These are phyloP conservation scores for Halcyon chelicuti DNA, from an alignment of 2,797 vertebrate genomes.

Conservation along the genomic window DNA sequence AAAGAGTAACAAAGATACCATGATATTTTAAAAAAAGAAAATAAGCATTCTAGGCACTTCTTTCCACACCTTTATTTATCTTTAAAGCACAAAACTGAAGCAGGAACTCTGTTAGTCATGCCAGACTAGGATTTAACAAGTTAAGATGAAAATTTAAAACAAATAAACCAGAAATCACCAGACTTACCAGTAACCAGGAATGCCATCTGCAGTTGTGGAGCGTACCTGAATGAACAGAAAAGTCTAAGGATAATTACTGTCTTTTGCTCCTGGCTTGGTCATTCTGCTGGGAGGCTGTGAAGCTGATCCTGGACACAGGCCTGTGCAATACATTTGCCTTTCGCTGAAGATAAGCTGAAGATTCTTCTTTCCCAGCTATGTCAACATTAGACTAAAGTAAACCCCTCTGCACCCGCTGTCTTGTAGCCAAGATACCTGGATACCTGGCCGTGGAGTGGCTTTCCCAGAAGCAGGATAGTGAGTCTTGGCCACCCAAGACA, in stretches of 20 bases:
- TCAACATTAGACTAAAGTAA: background rate
- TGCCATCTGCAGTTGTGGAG: background rate
- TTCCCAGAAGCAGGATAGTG: background rate
- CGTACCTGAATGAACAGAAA: background rate
- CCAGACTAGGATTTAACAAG: background rate
- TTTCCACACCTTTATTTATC: background rate
- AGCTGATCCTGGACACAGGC: background rate
- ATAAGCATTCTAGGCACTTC: background rate
- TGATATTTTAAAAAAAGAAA: background rate
- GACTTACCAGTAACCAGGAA: background rate
- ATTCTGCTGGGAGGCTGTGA: background rate
- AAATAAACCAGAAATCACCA: background rate
- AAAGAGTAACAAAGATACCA: background rate
- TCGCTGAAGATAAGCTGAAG: background rate
- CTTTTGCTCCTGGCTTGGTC: background rate
- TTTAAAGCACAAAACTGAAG: background rate
- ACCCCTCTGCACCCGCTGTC: rapidly evolving
- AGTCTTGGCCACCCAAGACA: rapidly evolving
- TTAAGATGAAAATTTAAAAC: background rate
- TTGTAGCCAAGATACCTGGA: background rate
- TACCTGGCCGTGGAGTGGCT: background rate
- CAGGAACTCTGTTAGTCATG: background rate
- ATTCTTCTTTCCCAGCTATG: background rate
- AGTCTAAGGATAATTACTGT: background rate
- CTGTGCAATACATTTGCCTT: background rate